Base-by-base conservation (phyloP, 2,797 vertebrate genomes). In the Coilia nasus region DNA sequence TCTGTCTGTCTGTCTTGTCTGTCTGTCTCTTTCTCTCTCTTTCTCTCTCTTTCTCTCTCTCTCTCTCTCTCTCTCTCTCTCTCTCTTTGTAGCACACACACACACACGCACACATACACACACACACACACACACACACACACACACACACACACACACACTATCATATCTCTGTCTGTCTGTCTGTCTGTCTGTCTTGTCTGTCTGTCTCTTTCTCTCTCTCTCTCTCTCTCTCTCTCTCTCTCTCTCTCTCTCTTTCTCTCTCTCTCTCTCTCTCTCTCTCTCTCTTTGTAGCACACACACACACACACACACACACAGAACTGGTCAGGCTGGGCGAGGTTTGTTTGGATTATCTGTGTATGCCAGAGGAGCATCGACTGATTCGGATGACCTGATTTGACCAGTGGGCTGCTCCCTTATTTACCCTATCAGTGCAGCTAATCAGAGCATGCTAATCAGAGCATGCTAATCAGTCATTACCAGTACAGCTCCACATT, bases 171-270 rank as follows among this genome's bases (percentile, higher is more conserved):
- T 4, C 46, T 47, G 10, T 47, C 46, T 47, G 4, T 47, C 46
- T 47, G 21, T 64, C 46, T n/a, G n/a, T n/a, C n/a, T n/a, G n/a
- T n/a, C n/a, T n/a, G n/a, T n/a, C n/a, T n/a, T n/a, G n/a, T n/a
- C n/a, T n/a, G n/a, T n/a, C n/a, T n/a, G n/a, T n/a, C n/a, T 81
- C 59, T 71, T 84, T 44, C 81, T 25, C 41, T 82, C 71, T 46
- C 80, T 54, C 47, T 81, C 59, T 14, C 85, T n/a, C 62, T n/a
- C 81, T 54, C 60, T 41, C 85, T 35, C 81, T n/a, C 59, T 54
- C n/a, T 57, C 82, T 75, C 81, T 50, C 80, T 25, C 57, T 78
- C 62, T 84, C 83, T 50, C 21, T 44, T 11, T 47, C 23, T 28
- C 11, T 3, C 17, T 31, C 57, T 28, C 80, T 25, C 17, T 9